Conservation (phyloP, 2,113 vertebrate species). For the Hoplias malabaricus region DNA sequence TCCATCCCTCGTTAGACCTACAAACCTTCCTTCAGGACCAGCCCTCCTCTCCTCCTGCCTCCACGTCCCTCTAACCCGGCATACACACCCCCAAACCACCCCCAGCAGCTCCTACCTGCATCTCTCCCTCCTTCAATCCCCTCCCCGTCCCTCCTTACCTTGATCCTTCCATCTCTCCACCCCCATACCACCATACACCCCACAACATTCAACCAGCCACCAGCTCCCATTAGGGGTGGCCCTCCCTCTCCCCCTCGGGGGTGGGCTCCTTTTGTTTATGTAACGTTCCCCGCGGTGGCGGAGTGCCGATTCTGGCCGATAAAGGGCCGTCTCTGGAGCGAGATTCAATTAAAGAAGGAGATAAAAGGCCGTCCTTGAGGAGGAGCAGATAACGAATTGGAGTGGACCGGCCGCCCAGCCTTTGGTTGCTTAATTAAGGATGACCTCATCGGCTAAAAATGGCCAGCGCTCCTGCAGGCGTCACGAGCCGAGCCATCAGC, state of each 20-base stretch:
- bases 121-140: slow-evolving; percentile 36
- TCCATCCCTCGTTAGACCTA: slow-evolving; percentile 32
- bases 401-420: slow-evolving; percentile 75
- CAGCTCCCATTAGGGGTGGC: background rate
- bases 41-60: too few species aligned
- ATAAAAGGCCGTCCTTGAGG: slow-evolving; percentile 77
- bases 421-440: slow-evolving; percentile 80
- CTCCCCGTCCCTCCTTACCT: too few species aligned
- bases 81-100: too few species aligned
- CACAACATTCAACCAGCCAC: background rate
- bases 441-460: slow-evolving; percentile 85
- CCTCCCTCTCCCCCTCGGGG: background rate
- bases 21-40: too few species aligned
- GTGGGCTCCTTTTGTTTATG: slow-evolving; percentile 60
- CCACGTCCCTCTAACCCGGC: too few species aligned
- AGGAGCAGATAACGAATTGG: slow-evolving; percentile 76
- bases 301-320: slow-evolving; percentile 61
- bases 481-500: slow-evolving; percentile 79
- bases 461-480: slow-evolving; percentile 75
- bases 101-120: slow-evolving; percentile 37
- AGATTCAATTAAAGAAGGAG: slow-evolving; percentile 77
- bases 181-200: background rate
- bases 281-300: slow-evolving; percentile 57
- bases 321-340: slow-evolving; percentile 67
- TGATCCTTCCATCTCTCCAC: background rate